Conservation (phyloP, 2,797 vertebrate genomes). For the Fundulus diaphanus region DNA sequence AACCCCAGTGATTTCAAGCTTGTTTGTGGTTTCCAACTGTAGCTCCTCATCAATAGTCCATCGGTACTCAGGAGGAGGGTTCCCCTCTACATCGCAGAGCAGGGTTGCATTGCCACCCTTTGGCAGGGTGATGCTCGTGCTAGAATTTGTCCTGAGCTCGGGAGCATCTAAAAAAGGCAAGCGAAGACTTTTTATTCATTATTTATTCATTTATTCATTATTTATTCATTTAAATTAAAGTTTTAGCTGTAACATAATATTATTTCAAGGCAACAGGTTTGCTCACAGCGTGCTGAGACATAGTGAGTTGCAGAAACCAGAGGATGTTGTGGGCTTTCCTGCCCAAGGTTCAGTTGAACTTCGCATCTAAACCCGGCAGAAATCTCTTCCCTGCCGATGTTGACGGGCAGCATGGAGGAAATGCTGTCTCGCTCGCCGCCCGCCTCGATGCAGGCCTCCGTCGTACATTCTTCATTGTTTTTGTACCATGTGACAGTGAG, state of each 20-base stretch:
- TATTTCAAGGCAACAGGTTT: not conserved
- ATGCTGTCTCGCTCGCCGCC: not conserved
- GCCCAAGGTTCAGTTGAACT: constrained; percentile 54
- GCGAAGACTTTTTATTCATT: not conserved
- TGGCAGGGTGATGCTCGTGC: fast-evolving
- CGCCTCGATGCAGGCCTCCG: fast-evolving
- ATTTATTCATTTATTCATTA: too few species aligned
- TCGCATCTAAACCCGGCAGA: constrained; percentile 50
- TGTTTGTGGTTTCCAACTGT: fast-evolving
- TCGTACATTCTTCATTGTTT: not conserved
- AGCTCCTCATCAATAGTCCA: constrained; percentile 27
- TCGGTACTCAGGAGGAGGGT: constrained; percentile 26
- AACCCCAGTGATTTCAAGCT: constrained; percentile 6
- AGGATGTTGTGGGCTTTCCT: not conserved
- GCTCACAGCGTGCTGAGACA: constrained; percentile 57
- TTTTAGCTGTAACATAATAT: not conserved
- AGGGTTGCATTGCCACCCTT: constrained; percentile 11
- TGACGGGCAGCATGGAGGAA: not conserved
- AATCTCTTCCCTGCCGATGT: constrained; percentile 15
- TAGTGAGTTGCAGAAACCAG: fast-evolving
- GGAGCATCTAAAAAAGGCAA: constrained; percentile 51
- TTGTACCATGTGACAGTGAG: constrained; percentile 64
- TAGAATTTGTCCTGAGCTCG: not conserved
- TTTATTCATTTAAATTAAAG: not conserved
- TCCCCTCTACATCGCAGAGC: constrained; percentile 38